phyloP scores from a whole-genome alignment of 92 coral and sea anemone genomes.

The Bergia sp. region DNA sequence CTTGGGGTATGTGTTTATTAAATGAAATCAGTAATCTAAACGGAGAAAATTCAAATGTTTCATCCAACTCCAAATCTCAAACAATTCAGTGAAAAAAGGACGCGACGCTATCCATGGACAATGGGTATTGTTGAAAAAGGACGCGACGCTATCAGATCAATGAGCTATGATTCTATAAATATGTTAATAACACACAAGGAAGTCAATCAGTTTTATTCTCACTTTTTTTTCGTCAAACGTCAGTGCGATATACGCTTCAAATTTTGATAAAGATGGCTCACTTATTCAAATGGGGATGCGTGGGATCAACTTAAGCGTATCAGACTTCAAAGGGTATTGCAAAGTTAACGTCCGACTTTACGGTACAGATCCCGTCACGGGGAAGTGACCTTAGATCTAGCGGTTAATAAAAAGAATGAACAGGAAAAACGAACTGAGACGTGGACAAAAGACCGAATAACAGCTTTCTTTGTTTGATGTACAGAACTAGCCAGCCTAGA shows the following conservation, averaged over 20 bases:
- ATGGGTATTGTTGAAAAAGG: too few relatives aligned
- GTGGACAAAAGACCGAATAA: too few relatives aligned
- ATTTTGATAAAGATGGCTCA: neutral
- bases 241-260: too few relatives aligned
- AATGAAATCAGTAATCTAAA: neutral
- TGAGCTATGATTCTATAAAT: too few relatives aligned
- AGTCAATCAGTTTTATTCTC: too few relatives aligned
- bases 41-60: neutral
- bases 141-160: too few relatives aligned
- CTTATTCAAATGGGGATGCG: neutral
- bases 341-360: neutral
- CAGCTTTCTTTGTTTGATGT: neutral
- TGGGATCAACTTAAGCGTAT: neutral
- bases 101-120: too few relatives aligned
- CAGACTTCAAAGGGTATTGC: neutral
- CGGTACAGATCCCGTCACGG: constrained; percentile 1
- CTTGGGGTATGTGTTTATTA: neutral
- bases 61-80: neutral
- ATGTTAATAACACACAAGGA: too few relatives aligned
- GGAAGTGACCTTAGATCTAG: too few relatives aligned
- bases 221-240: too few relatives aligned
- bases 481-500: constrained; percentile 5
- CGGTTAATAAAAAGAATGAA: too few relatives aligned
- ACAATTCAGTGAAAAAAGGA: neutral
- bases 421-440: too few relatives aligned